A percentile compares a stretch with the other conserved stretches of the same genome.
These are phyloP conservation scores for Salvator merianae DNA, from an alignment of 2,113 vertebrate species.

Conservation along the genomic window DNA sequence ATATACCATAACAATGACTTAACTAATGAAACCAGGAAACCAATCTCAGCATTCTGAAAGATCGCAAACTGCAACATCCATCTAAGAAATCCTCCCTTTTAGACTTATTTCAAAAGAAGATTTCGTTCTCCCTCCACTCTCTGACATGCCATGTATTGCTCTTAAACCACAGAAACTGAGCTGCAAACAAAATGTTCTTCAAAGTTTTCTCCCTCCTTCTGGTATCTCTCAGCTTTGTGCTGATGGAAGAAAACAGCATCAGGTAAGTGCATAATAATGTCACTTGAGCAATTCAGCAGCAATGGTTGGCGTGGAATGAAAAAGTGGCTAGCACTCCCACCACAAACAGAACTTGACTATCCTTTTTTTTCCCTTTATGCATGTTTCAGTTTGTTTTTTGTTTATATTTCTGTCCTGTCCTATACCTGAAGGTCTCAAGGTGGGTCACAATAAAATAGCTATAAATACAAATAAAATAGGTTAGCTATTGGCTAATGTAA, in stretches of 20 bases:
- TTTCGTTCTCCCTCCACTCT: background rate
- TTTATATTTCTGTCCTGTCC: no score
- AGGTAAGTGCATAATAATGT: constrained; percentile 52
- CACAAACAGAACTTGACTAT: no score
- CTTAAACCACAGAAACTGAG: background rate
- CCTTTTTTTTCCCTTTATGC: no score
- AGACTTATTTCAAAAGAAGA: background rate
- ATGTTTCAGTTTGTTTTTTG: no score
- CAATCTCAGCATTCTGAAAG: background rate
- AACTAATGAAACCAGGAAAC: background rate
- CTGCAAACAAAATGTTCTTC: constrained; percentile 44
- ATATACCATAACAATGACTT: no score
- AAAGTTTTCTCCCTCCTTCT: constrained; percentile 62
- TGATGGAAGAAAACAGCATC: constrained; percentile 44
- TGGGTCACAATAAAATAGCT: no score
- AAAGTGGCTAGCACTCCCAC: no score
- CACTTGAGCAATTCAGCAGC: background rate
- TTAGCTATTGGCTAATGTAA: no score
- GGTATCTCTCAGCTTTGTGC: constrained; percentile 57
- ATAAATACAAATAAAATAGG: no score
- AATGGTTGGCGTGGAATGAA: no score
- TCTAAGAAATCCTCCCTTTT: background rate
- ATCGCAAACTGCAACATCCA: background rate
- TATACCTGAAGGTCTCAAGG: no score
- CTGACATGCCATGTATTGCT: background rate